A percentile compares a stretch with the other conserved stretches of the same genome.
Conservation (phyloP, 2,888 invertebrate species). For the Ditula angustiorana region DNA sequence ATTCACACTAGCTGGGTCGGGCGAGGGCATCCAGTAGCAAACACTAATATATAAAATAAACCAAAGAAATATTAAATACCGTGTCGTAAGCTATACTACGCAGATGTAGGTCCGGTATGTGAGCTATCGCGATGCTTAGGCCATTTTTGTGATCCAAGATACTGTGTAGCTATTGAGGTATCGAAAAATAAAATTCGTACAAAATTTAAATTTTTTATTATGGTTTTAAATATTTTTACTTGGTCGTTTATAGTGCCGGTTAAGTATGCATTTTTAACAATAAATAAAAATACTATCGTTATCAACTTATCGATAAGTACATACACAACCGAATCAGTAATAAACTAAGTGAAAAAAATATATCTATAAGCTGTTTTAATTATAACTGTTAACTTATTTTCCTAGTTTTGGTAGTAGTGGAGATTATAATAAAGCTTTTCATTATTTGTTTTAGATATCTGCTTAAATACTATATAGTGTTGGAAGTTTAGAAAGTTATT, state of each 20-base stretch:
- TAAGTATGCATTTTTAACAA: slow-evolving; percentile 82
- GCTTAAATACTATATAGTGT: slow-evolving; percentile 67
- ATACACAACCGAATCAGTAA: slow-evolving; percentile 82
- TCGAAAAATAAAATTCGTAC: slow-evolving; percentile 75
- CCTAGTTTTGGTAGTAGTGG: slow-evolving; percentile 77
- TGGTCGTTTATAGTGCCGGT: slow-evolving; percentile 78
- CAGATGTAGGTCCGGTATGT: slow-evolving; percentile 78
- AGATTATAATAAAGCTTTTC: slow-evolving; percentile 68
- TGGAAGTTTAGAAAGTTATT: slow-evolving; percentile 67
- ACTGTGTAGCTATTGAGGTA: slow-evolving; percentile 53
- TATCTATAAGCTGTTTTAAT: slow-evolving; percentile 59
- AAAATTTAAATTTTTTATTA: slow-evolving; percentile 81
- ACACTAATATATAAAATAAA: slow-evolving; percentile 70
- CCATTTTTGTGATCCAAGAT: slow-evolving; percentile 42
- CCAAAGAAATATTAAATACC: slow-evolving; percentile 62
- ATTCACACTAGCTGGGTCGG: slow-evolving; percentile 79
- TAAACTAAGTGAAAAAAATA: slow-evolving; percentile 61
- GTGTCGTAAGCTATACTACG: slow-evolving; percentile 78
- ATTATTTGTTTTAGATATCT: slow-evolving; percentile 59
- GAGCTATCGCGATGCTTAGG: slow-evolving; percentile 69
- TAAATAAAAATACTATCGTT: slow-evolving; percentile 64
- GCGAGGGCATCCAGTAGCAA: slow-evolving; percentile 52
- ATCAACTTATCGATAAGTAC: slow-evolving; percentile 83
- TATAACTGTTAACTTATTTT: slow-evolving; percentile 58
- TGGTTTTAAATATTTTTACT: slow-evolving; percentile 74